Conservation (phyloP, 2,888 invertebrate genomes). For the Chrysodeixis includens region DNA sequence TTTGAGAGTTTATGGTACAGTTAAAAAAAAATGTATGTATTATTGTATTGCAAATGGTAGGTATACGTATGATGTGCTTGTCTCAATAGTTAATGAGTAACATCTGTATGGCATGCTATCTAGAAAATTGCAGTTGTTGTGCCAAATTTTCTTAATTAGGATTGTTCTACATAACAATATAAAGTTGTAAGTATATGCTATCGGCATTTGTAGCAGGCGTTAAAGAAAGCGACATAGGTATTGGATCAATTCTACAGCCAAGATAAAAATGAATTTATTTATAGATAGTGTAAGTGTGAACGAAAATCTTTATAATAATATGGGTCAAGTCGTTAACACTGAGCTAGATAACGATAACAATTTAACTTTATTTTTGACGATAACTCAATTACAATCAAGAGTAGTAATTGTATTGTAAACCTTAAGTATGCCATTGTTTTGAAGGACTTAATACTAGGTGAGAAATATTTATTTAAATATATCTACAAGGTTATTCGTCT, state of each 20-base stretch:
- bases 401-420: neutral
- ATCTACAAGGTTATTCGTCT: too few relatives aligned
- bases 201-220: too few relatives aligned
- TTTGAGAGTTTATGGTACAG: too few relatives aligned
- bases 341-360: neutral
- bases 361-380: neutral
- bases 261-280: too few relatives aligned
- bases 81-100: neutral
- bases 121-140: neutral
- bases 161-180: neutral
- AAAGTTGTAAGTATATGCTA: neutral
- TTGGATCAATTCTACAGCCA: too few relatives aligned
- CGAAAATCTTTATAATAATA: neutral
- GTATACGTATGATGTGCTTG: neutral
- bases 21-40: too few relatives aligned
- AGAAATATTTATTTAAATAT: too few relatives aligned
- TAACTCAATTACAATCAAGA: neutral
- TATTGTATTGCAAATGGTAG: neutral
- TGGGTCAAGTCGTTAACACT: neutral
- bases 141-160: neutral
- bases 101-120: neutral
- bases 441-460: too few relatives aligned
- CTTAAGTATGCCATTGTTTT: neutral
- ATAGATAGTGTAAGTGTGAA: neutral
- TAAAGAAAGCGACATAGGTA: too few relatives aligned